Evolutionary conservation across 2,888 invertebrate species (phyloP).

Genomic region (Horisme vitalbata): DNA sequence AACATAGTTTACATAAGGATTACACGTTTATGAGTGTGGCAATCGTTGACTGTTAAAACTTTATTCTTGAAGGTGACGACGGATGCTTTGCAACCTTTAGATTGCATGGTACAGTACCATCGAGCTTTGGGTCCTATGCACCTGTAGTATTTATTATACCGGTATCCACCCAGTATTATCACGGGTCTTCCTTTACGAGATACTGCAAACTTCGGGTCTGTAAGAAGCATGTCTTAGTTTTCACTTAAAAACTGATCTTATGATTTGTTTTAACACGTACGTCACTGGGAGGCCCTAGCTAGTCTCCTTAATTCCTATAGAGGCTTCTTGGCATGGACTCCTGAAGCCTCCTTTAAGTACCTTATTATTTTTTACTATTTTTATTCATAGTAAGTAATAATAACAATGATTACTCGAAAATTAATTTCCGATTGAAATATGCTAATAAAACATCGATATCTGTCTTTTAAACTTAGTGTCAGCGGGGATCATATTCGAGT

Average conservation of each 20-base stretch:
- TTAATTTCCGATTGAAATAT: too few species aligned
- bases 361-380: too few species aligned
- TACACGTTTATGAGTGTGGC: conserved; percentile 30
- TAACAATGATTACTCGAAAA: too few species aligned
- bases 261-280: too few species aligned
- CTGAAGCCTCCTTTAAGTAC: too few species aligned
- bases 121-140: conserved; percentile 33
- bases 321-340: too few species aligned
- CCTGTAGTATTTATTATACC: conserved; percentile 38
- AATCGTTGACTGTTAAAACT: conserved; percentile 36
- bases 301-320: too few species aligned
- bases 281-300: too few species aligned
- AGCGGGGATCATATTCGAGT: too few species aligned
- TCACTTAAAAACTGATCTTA: neutral
- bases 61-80: conserved; percentile 40
- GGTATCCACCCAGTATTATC: conserved; percentile 33
- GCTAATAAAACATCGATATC: too few species aligned
- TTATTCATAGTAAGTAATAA: too few species aligned
- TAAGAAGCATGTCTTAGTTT: conserved; percentile 2
- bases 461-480: too few species aligned
- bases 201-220: conserved; percentile 21
- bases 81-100: conserved; percentile 41
- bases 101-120: conserved; percentile 38
- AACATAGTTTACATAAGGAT: neutral
- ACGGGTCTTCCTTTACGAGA: conserved; percentile 41